Evolutionary conservation across 2,113 vertebrate species (phyloP), one percentile per base, ranked within the genome.

Genomic region (Kryptolebias marmoratus): DNA sequence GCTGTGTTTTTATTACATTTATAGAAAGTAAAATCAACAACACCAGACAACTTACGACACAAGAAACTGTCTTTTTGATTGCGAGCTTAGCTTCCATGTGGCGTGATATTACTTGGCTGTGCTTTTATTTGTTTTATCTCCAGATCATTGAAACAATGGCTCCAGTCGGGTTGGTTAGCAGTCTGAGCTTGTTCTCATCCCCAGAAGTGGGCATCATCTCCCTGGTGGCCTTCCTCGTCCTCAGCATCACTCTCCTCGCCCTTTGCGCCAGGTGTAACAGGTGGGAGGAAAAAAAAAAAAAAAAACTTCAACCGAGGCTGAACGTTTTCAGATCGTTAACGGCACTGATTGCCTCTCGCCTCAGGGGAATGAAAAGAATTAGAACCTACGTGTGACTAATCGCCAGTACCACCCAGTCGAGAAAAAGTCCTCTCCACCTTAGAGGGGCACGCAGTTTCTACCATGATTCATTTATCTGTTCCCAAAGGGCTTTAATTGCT

Each of bases 161-260:
- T 87, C 85, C 83, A 15, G 3, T 90, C 4, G 79, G 69, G 4
- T 52, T 56, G 74, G 73, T 70, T 10, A 27, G 10, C 16, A 48
- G 36, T 50, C 2, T 84, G 71, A 75, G 62, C 2, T 80, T 64
- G 77, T 56, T 85, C 68, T 76, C 81, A 5, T 85, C 90, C 11
- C 68, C 85, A 27, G 90, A 89, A 58, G 68, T 89, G 59, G 83
- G 71, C 49, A 30, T 91, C 57, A 60, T 91, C 76, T 92, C 89
- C 44, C 57, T 83, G 1, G 1, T 88, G 0, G 53, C 85, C 52
- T 90, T 94, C 81, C 49, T 93, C 48, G 1, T 93, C 50, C 76
- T 91, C 28, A 72, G 83, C 64, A 22, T 89, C 56, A 76, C 63
- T 7, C 65, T 90, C 16, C 56, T 91, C 3, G 64, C 75, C 30